Evolutionary conservation across 2,113 vertebrate species (phyloP), one percentile per base, ranked within the genome.

Genomic region (Tricholaema leucomelas): DNA sequence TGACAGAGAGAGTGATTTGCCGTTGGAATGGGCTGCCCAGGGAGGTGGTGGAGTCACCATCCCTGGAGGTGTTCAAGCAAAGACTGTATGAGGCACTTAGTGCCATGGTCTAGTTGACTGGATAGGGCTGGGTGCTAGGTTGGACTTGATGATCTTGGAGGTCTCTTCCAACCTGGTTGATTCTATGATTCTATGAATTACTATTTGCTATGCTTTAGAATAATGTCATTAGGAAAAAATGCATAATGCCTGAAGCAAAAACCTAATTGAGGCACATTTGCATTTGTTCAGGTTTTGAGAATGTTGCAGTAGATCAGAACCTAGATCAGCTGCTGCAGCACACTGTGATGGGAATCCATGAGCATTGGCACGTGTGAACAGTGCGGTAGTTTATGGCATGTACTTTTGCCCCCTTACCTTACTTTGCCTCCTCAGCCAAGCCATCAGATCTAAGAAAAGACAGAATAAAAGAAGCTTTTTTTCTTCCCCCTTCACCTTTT

Each of bases 221-320:
- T 50, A 86, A 80, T 92, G 74, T 95, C 94, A 97, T 97, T 96
- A 95, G 79, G 42, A 73, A 60, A 87, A 88, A 93, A 91, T 50
- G 24, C 40, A 56, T n/a, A n/a, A n/a, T n/a, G n/a, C n/a, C n/a
- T n/a, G n/a, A n/a, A n/a, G n/a, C n/a, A n/a, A 18, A 91, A 90
- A 46, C 6, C 23, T 50, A 85, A 96, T 75, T 46, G 24, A 88
- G 25, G 36, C 2, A 1, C 60, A 31, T 88, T 92, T 87, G 12
- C 52, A n/a, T 82, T 63, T 88, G 48, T 59, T 82, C n/a, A 23
- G 42, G 7, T 48, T 60, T 74, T 78, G 28, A 81, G 54, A 64
- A n/a, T 42, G 52, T 61, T 88, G 19, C 16, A 33, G 24, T 36
- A 54, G 61, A 67, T 91, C n/a, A 35, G 63, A 71, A 60, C 15